Base-by-base conservation (phyloP, 2,797 vertebrate species). In the Cryptoblepharus egeriae region DNA sequence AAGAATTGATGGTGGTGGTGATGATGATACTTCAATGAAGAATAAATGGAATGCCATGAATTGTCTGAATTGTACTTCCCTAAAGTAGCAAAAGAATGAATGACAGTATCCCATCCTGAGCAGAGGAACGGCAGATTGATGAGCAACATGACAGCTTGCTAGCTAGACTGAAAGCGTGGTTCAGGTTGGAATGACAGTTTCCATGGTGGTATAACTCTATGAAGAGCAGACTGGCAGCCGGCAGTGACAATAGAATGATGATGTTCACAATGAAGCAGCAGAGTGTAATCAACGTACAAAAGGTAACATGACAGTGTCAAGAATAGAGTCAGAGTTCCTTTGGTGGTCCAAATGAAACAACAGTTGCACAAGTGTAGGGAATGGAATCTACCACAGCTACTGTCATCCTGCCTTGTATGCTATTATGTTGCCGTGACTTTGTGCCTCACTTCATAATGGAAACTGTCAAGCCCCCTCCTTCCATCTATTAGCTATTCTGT, bases 91-190 rank as follows among this genome's bases (percentile, higher is more conserved):
- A 13, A 45, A 65, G 45, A 72, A 24, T 57, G 52, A 83, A 65
- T 73, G 81, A 58, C 68, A 65, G 68, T 24, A 78, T 83, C 61
- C 81, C 28, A 63, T 72, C 42, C 45, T 57, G 45, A 83, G 35
- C 60, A 72, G 35, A 35, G 32, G 69, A 39, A 28, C 32, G 60
- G 75, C 81, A 63, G 6, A 65, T 26, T 72, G 68, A 73, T 70
- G 60, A 58, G 75, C 68, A 52, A 73, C 65, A 65, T 78, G 60
- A 72, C 81, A 83, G 81, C 75, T 57, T 78, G 75, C 69, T 60
- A 83, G 45, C 68, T 42, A 10, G 68, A 78, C 28, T 28, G 68
- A 72, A 73, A 83, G 55, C 81, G 28, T 28, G n/a, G 60, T 45
- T 57, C 68, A 65, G 32, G 69, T 13, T 42, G 22, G 60, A 65